Percentiles rank a stretch among this genome's conserved stretches.
Conservation (phyloP, 92 coral and sea anemone species). For the Zoanthus sociatus region DNA sequence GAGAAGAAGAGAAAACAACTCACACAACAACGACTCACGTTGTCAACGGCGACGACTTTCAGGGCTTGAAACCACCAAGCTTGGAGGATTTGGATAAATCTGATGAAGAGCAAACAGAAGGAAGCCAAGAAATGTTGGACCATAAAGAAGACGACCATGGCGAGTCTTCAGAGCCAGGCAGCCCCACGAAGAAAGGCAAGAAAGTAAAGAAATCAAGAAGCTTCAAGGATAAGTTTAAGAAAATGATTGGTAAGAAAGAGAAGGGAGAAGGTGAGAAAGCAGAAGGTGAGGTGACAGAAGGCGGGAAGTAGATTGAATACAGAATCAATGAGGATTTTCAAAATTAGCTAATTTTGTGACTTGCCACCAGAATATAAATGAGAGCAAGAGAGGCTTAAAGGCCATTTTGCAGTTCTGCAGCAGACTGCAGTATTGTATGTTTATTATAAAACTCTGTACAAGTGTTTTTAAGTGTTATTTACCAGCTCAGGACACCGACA, state of each 20-base stretch:
- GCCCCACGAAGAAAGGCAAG: constrained; percentile 46
- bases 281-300: background rate
- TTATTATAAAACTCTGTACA: constrained; percentile 21
- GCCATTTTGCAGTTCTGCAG: background rate
- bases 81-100: constrained; percentile 31
- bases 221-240: constrained; percentile 30
- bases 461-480: constrained; percentile 7
- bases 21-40: constrained; percentile 30
- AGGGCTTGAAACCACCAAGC: constrained; percentile 39
- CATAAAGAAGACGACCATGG: constrained; percentile 33
- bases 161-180: constrained; percentile 38
- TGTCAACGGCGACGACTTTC: constrained; percentile 34
- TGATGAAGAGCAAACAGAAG: constrained; percentile 29
- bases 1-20: constrained; percentile 30
- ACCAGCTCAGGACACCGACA: background rate
- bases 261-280: constrained; percentile 37
- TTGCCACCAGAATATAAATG: constrained; percentile 18
- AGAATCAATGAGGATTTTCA: background rate
- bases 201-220: constrained; percentile 29
- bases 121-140: constrained; percentile 36
- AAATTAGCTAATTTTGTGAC: constrained; percentile 18
- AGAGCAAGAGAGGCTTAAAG: background rate
- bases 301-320: constrained; percentile 11
- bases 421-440: constrained; percentile 23
- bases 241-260: constrained; percentile 40